Percentiles rank a stretch among this genome's conserved stretches.
These are phyloP conservation scores for Ictalurus furcatus DNA, from an alignment of 2,113 vertebrate genomes.

Conservation along the genomic window DNA sequence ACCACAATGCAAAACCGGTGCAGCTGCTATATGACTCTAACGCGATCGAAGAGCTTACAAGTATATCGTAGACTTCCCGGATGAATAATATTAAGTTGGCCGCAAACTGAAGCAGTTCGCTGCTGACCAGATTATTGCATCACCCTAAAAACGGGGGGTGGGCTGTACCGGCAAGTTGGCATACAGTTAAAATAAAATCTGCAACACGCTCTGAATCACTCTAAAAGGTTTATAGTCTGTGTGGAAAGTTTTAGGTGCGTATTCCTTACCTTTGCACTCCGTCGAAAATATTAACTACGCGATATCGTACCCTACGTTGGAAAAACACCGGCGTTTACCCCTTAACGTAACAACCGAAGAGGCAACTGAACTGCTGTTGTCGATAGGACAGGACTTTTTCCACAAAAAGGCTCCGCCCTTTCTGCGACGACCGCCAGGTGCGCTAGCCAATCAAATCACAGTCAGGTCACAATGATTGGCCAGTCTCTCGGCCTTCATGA, in stretches of 20 bases:
- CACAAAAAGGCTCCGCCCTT: not conserved
- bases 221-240: too few relatives aligned
- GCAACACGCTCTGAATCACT: not conserved
- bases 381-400: not conserved
- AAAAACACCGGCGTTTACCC: not conserved
- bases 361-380: too few relatives aligned
- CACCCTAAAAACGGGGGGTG: not conserved
- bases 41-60: not conserved
- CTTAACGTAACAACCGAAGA: not conserved
- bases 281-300: not conserved
- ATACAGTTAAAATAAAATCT: too few relatives aligned
- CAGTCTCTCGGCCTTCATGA: not conserved
- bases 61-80: not conserved
- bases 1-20: not conserved
- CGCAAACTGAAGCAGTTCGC: not conserved
- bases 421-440: too few relatives aligned
- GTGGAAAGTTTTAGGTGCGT: not conserved
- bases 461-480: not conserved
- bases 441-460: not conserved
- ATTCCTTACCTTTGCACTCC: not conserved
- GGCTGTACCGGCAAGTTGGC: not conserved
- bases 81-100: not conserved
- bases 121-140: constrained; percentile 3
- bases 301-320: not conserved
- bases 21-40: not conserved